Evolutionary conservation across 2,888 invertebrate genomes (phyloP).

Genomic region (Cerceris ruficornis): DNA sequence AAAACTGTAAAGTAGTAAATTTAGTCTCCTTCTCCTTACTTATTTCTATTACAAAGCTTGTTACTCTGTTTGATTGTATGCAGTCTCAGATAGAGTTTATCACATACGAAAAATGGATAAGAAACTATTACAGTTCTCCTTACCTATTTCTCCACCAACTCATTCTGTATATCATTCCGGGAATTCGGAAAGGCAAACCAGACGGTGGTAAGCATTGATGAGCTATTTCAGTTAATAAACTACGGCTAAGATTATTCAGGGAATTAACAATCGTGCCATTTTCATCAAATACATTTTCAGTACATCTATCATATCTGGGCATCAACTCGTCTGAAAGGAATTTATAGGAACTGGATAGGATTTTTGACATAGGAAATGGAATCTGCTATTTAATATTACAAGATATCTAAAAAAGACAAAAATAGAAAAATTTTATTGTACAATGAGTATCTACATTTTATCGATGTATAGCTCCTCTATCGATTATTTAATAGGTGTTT

Average conservation of each 20-base stretch:
- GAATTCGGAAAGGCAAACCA: constrained; percentile 70
- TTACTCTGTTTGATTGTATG: neutral
- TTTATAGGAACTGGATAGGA: constrained; percentile 40
- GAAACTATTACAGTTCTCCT: constrained; percentile 10
- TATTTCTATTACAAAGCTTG: neutral
- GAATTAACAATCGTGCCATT: constrained; percentile 45
- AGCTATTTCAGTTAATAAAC: constrained; percentile 75
- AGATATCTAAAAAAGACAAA: neutral
- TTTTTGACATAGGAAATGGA: constrained; percentile 8
- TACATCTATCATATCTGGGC: constrained; percentile 40
- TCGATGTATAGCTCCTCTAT: constrained; percentile 12
- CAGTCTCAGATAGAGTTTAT: no score
- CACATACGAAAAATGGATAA: no score
- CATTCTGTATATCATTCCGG: constrained; percentile 61
- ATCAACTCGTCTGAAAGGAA: constrained; percentile 66
- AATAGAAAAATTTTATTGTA: constrained; percentile 25
- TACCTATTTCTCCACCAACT: constrained; percentile 62
- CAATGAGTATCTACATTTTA: constrained; percentile 1
- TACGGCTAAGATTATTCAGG: constrained; percentile 70
- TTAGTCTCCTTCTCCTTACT: neutral
- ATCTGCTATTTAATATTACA: neutral
- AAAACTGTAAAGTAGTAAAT: constrained; percentile 55
- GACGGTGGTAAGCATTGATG: constrained; percentile 77
- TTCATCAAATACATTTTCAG: constrained; percentile 36
- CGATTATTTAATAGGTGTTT: constrained; percentile 15